These are phyloP conservation scores for Leptinotarsa tumamoca DNA, from an alignment of 2,888 invertebrate genomes.

Conservation along the genomic window DNA sequence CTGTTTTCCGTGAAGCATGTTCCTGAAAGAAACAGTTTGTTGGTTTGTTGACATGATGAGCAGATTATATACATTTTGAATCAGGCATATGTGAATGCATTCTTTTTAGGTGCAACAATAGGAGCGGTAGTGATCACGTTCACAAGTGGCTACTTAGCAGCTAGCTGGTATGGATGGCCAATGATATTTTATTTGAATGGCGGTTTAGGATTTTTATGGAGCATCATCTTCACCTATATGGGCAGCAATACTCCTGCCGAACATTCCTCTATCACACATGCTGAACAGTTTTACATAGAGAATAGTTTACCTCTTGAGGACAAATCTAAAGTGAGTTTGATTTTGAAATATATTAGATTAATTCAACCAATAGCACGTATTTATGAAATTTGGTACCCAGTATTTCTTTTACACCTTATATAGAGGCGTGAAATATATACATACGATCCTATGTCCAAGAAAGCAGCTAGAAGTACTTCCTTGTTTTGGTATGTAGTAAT, in stretches of 20 bases:
- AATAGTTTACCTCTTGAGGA: slow-evolving; percentile 34
- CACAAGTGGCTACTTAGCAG: slow-evolving; percentile 78
- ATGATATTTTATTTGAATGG: slow-evolving; percentile 83
- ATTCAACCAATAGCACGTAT: neutral
- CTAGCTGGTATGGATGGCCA: slow-evolving; percentile 80
- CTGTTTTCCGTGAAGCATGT: too few relatives aligned
- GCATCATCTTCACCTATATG: slow-evolving; percentile 71
- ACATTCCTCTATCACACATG: slow-evolving; percentile 71
- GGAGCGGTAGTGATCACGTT: slow-evolving; percentile 83
- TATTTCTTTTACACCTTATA: too few relatives aligned
- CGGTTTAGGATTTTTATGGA: slow-evolving; percentile 73
- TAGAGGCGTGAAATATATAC: too few relatives aligned
- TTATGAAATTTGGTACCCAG: neutral
- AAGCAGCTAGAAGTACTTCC: too few relatives aligned
- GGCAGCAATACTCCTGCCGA: slow-evolving; percentile 77
- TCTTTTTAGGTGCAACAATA: slow-evolving; percentile 66
- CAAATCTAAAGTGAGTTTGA: neutral
- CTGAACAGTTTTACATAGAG: slow-evolving; percentile 78
- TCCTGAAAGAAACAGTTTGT: neutral
- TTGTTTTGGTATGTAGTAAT: too few relatives aligned
- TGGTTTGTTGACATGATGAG: neutral
- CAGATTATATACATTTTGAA: neutral
- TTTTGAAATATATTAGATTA: neutral
- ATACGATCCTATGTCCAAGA: too few relatives aligned
- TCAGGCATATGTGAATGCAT: neutral